Evolutionary conservation across 2,888 invertebrate genomes (phyloP).

Genomic region (Temnothorax rugatulus): DNA sequence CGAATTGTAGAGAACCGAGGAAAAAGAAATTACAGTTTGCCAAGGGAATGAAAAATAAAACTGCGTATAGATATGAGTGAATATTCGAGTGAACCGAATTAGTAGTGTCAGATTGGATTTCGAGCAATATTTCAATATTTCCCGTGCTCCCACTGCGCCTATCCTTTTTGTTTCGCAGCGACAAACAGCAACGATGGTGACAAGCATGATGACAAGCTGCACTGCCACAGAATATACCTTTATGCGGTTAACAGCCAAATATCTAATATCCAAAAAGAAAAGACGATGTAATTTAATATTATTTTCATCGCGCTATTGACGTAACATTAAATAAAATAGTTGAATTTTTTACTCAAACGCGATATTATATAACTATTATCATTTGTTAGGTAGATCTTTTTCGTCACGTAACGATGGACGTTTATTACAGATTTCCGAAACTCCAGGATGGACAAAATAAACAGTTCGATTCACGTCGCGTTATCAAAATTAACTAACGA

Average conservation of each 20-base stretch:
- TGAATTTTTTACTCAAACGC: not conserved
- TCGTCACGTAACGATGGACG: not conserved
- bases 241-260: no score
- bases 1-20: not conserved
- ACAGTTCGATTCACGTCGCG: not conserved
- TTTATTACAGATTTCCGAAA: not conserved
- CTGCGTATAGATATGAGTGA: not conserved
- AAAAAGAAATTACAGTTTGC: slow-evolving; percentile 29
- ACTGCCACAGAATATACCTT: not conserved
- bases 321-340: slow-evolving; percentile 22
- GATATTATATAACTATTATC: slow-evolving; percentile 24
- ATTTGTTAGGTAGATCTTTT: not conserved
- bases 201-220: not conserved
- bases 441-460: not conserved
- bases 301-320: not conserved
- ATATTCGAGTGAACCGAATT: slow-evolving; percentile 12
- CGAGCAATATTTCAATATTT: slow-evolving; percentile 27
- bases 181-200: not conserved
- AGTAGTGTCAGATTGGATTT: slow-evolving; percentile 56
- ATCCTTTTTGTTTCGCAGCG: slow-evolving; percentile 44
- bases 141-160: slow-evolving; percentile 34
- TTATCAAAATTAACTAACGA: slow-evolving; percentile 37
- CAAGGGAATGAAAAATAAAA: slow-evolving; percentile 6
- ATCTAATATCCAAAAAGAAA: slow-evolving; percentile 23
- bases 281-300: slow-evolving; percentile 6